Evolutionary conservation across 2,797 vertebrate genomes (phyloP).

Genomic region (Babyrousa celebensis): DNA sequence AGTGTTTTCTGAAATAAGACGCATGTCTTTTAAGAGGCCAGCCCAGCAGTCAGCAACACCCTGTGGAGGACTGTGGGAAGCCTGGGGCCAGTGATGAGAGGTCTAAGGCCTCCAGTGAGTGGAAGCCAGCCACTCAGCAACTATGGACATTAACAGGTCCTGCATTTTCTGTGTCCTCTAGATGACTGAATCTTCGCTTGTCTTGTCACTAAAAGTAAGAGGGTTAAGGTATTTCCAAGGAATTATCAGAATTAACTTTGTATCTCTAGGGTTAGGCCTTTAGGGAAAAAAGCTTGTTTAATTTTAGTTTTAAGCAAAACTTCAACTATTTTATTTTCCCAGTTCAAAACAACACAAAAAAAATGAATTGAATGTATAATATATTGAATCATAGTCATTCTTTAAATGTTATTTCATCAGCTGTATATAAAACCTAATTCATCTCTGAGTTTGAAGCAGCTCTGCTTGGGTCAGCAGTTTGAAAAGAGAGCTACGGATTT

Average conservation of each 20-base stretch:
- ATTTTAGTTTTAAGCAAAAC: neutral
- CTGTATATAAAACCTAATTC: slow-evolving; percentile 6
- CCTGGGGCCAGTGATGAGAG: rapidly evolving
- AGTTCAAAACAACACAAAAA: slow-evolving; percentile 40
- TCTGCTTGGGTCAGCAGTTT: slow-evolving; percentile 13
- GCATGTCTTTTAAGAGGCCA: neutral
- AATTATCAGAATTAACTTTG: slow-evolving; percentile 9
- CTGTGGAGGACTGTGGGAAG: neutral
- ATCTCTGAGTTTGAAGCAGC: neutral
- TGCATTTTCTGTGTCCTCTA: neutral
- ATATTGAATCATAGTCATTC: neutral
- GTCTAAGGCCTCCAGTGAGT: neutral
- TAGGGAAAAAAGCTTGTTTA: slow-evolving; percentile 32
- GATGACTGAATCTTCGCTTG: neutral
- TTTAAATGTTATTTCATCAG: slow-evolving; percentile 49
- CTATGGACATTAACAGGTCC: too few relatives aligned
- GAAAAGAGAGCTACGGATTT: neutral
- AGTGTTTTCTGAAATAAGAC: slow-evolving; percentile 19
- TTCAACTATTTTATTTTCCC: slow-evolving; percentile 35
- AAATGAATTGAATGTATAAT: slow-evolving; percentile 2
- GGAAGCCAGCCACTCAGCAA: neutral
- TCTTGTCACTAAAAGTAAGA: neutral
- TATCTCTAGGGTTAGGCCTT: neutral
- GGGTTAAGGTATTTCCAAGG: neutral
- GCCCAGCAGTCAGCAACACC: neutral